Base-by-base conservation (phyloP, 2,888 invertebrate genomes). In the Amphipoea oculea region DNA sequence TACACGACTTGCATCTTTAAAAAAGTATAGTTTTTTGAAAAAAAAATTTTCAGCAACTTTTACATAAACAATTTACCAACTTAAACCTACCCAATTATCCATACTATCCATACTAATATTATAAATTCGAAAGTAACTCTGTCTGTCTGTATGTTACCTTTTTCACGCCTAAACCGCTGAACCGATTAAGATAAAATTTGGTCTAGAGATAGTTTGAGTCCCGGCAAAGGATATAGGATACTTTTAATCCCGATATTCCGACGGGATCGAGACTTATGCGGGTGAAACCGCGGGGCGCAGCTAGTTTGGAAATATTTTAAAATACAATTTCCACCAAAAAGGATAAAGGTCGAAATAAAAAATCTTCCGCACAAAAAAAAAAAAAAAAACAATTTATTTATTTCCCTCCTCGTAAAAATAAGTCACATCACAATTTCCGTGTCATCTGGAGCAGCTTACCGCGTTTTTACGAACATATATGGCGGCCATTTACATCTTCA, bases 401-500 rank as follows among this genome's bases (percentile, higher is more conserved):
- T 40, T 48, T 36, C 57, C 14, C 4, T 20, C 7, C 36, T 51
- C 29, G 20, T 74, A 74, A 81, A 54, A 66, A 63, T 75, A 73
- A 83, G 23, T 71, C 73, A 60, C 66, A n/a, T 29, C 65, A 48
- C 63, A 73, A 71, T 84, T 71, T 87, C 70, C 73, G 65, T 84
- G 45, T 51, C 73, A 84, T 66, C 71, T 74, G 63, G 54, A 69
- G 51, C 60, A 76, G 14, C 68, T 79, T 23, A 63, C 62, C 54
- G 66, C 45, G 48, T 70, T 76, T 57, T 84, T 73, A 40, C 66
- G 7, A 14, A 73, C 73, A 63, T 23, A 75, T 9, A 29, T 65
- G 62, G 40, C 85, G 4, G n/a, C n/a, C 63, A 73, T 48, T 4
- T 29, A 29, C n/a, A 72, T 79, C 72, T 85, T 85, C 87, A 75